Base-by-base conservation (phyloP, 2,113 vertebrate genomes). In the Nicator chloris region DNA sequence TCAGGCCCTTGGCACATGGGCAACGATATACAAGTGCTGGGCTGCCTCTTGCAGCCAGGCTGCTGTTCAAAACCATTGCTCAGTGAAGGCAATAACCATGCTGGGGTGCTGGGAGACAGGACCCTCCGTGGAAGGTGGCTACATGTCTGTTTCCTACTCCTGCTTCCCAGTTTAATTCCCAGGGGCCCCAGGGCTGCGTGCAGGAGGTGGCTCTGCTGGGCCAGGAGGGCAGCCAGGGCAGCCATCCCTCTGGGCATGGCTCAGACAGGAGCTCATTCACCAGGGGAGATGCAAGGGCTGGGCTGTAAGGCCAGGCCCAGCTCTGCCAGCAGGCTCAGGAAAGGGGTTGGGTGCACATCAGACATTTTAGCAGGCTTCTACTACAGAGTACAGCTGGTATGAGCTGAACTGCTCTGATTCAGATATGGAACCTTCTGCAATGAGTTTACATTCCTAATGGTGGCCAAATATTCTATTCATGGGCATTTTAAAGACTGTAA, bases 171-270 rank as follows among this genome's bases (percentile, higher is more conserved):
- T 13, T 37, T 15, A 42, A 3, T 19, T 0, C 10, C 8, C 50
- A 2, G 76, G 14, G 59, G 28, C 10, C 39, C 28, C 6, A 22
- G 45, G 60, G 33, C 30, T 82, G 39, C 1, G 0, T 6, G 80
- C 44, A 61, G 72, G 39, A 60, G 65, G 5, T 44, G 76, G 47
- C 44, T 63, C 20, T 66, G 37, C 31, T 16, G 28, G 54, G 53
- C 42, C 28, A 4, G 53, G 24, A 19, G 42, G 1, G 31, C 45
- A 31, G 77, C 50, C 12, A 7, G 15, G 71, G 37, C 85, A 71
- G 56, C 33, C 51, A 26, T 19, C n/a, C 40, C 15, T 2, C 7
- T 0, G 0, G 4, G 15, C 42, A 23, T 0, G 2, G 65, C 80
- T 59, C 5, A 0, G 4, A 11, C 4, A 17, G 37, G n/a, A 4